A percentile compares a stretch with the other conserved stretches of the same genome.
These are phyloP conservation scores for Rhabdomys pumilio DNA, from an alignment of 2,797 vertebrate genomes.

Conservation along the genomic window DNA sequence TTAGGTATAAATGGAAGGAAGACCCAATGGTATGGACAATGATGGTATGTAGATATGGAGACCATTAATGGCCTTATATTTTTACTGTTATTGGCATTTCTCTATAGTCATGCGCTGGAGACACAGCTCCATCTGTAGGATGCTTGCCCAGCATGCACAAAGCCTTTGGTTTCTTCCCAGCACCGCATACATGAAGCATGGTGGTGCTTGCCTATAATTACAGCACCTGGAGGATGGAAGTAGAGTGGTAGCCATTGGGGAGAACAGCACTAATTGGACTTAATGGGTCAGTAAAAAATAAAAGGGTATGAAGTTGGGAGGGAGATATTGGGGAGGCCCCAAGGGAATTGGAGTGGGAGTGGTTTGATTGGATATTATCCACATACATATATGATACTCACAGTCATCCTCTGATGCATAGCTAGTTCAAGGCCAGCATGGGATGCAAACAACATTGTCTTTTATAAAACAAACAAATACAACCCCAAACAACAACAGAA, in stretches of 20 bases:
- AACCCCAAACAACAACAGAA: not conserved
- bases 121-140: not conserved
- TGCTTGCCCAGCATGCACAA: not conserved
- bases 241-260: not conserved
- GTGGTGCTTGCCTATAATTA: no score
- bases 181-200: not conserved
- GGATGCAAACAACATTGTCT: not conserved
- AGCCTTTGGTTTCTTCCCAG: not conserved
- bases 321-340: not conserved
- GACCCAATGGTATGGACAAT: not conserved
- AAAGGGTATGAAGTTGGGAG: not conserved
- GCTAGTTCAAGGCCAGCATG: not conserved
- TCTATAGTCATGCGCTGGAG: not conserved
- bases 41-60: not conserved
- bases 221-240: no score
- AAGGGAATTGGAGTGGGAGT: not conserved
- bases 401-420: not conserved
- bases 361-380: not conserved
- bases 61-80: not conserved
- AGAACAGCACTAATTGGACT: not conserved
- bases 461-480: not conserved
- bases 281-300: not conserved
- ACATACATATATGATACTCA: not conserved
- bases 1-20: not conserved
- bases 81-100: not conserved